Conservation (phyloP, 2,113 vertebrate species). For the Silurus glanis region DNA sequence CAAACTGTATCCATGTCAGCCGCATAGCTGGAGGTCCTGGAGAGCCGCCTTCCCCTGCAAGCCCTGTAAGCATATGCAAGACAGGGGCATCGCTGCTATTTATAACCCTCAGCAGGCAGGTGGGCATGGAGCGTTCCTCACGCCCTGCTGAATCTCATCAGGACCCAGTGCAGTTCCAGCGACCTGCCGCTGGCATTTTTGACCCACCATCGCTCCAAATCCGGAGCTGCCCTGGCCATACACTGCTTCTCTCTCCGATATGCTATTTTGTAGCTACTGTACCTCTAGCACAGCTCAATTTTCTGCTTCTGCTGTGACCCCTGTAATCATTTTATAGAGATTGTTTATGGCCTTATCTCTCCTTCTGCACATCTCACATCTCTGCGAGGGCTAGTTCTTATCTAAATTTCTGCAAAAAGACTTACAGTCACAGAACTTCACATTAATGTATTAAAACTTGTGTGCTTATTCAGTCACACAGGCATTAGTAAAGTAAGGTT, state of each 20-base stretch:
- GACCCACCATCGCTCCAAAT: slow-evolving; percentile 25
- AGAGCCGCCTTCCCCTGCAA: slow-evolving; percentile 21
- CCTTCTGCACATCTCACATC: slow-evolving; percentile 29
- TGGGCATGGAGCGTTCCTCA: slow-evolving; percentile 66
- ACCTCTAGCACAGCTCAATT: slow-evolving; percentile 40
- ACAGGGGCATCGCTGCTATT: slow-evolving; percentile 59
- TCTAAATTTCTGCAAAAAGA: slow-evolving; percentile 41
- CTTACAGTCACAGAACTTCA: slow-evolving; percentile 58
- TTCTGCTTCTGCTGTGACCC: slow-evolving; percentile 46
- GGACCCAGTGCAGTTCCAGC: slow-evolving; percentile 41
- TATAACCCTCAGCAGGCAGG: slow-evolving; percentile 63
- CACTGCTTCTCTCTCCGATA: not conserved
- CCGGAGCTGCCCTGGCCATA: slow-evolving; percentile 18
- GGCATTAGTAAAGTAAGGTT: too few species aligned
- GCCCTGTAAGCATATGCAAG: slow-evolving; percentile 63
- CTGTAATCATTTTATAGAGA: slow-evolving; percentile 56
- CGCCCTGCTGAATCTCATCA: slow-evolving; percentile 67
- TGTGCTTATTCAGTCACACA: too few species aligned
- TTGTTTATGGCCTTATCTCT: slow-evolving; percentile 47
- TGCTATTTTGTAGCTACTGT: not conserved
- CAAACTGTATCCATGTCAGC: not conserved
- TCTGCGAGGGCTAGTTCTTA: slow-evolving; percentile 31
- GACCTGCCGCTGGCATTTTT: slow-evolving; percentile 49
- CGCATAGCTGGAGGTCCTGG: slow-evolving; percentile 33
- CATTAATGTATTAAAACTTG: slow-evolving; percentile 52